These are phyloP conservation scores for Epicauta chinensis DNA, from an alignment of 1,140 invertebrate genomes.

Conservation along the genomic window DNA sequence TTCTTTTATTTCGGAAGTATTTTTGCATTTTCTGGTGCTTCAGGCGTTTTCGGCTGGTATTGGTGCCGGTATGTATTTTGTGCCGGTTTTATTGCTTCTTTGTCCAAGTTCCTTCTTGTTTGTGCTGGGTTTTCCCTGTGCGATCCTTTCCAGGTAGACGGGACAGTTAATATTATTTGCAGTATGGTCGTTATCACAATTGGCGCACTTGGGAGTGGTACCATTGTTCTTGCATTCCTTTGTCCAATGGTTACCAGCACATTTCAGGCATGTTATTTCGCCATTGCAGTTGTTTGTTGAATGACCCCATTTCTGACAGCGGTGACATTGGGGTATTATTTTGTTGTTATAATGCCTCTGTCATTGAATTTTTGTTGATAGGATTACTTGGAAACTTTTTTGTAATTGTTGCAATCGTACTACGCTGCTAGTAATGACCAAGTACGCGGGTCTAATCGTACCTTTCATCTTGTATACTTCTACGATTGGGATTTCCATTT, in stretches of 20 bases:
- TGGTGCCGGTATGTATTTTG: background rate
- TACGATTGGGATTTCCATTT: too few species aligned
- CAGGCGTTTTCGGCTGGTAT: background rate
- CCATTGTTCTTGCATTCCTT: too few species aligned
- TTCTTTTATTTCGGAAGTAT: too few species aligned
- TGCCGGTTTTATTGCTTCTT: background rate
- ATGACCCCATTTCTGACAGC: constrained; percentile 32
- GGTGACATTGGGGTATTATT: constrained; percentile 25
- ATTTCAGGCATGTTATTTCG: constrained; percentile 24
- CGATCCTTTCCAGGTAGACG: too few species aligned
- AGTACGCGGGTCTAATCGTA: too few species aligned
- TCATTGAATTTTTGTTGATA: too few species aligned
- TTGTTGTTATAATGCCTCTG: background rate
- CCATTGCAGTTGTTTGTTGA: constrained; percentile 19
- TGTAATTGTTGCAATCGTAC: too few species aligned
- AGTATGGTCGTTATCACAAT: background rate
- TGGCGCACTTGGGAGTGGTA: background rate
- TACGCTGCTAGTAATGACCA: too few species aligned
- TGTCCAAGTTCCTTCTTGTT: background rate
- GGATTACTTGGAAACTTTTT: too few species aligned
- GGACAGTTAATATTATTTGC: background rate
- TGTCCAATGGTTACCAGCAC: constrained; percentile 18
- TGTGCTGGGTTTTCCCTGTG: background rate
- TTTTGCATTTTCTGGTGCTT: background rate
- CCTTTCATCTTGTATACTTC: too few species aligned